Base-by-base conservation (phyloP, 2,888 invertebrate genomes). In the Halocaridina rubra region DNA sequence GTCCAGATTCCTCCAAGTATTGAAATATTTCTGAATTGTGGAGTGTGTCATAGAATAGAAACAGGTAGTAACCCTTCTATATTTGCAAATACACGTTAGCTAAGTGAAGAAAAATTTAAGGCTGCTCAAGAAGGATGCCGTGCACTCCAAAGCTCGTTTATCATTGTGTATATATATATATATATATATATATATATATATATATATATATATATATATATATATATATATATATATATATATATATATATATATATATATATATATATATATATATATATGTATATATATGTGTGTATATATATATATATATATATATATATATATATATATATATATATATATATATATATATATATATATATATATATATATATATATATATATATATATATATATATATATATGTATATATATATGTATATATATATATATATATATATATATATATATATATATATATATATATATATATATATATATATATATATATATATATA, bases 261-360 rank as follows among this genome's bases (percentile, higher is more conserved):
- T 64, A 3, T 64, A 64, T 7, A 7, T 13, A 7, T 64, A 64
- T 64, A 64, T 64, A 64, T 64, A 22, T 64, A 22, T 64, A 22
- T 64, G 27, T 3, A 22, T 64, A 22, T 64, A 22, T 64, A 22
- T 64, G 27, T 64, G 27, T 64, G 27, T 64, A 64, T 64, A 64
- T 64, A 64, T 64, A 64, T 64, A 64, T 64, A 64, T 64, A 64
- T 64, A 64, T 64, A 64, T 64, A 64, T 64, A 64, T 64, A 64
- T 64, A 64, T 64, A 64, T 64, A 64, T 64, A 64, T 64, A 64
- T 64, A 64, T 64, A 64, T 64, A 64, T 64, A 64, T 64, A 64
- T 64, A 64, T 64, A 64, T 64, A 64, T 64, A 64, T 64, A 64
- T 64, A 64, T 64, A 64, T 64, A 64, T 64, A 64, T 64, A 64